phyloP scores from a whole-genome alignment of 2,797 vertebrate species.

The Vireo griseus region DNA sequence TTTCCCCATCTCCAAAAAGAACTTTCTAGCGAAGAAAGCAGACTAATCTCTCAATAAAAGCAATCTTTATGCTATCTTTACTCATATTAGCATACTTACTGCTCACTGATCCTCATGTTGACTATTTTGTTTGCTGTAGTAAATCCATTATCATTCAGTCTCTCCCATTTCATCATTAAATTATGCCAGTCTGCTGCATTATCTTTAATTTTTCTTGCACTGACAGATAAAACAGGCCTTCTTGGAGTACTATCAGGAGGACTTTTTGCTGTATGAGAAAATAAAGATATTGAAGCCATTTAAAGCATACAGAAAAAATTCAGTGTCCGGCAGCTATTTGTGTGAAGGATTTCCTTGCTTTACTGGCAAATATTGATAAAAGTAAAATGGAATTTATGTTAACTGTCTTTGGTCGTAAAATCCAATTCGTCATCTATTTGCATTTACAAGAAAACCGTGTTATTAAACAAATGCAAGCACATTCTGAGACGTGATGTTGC shows the following conservation, averaged over 20 bases:
- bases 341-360: background rate
- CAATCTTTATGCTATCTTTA: background rate
- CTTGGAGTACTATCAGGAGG: slow-evolving; percentile 61
- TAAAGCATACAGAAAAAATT: background rate
- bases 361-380: background rate
- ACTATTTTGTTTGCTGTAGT: slow-evolving; percentile 76
- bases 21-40: background rate
- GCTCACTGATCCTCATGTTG: slow-evolving; percentile 75
- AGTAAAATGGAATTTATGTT: background rate
- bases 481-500: background rate
- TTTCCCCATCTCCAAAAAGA: background rate
- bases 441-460: background rate
- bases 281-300: background rate
- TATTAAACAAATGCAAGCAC: background rate
- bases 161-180: slow-evolving; percentile 88
- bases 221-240: slow-evolving; percentile 81
- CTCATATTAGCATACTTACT: slow-evolving; percentile 68
- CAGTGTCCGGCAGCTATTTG: background rate
- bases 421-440: background rate
- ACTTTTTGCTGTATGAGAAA: slow-evolving; percentile 32
- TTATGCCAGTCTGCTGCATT: slow-evolving; percentile 95
- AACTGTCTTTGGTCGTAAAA: background rate
- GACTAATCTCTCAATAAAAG: background rate
- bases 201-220: slow-evolving; percentile 88
- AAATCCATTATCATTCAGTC: slow-evolving; percentile 81